A percentile compares a stretch with the other conserved stretches of the same genome.
These are phyloP conservation scores for Botrylloides violaceus DNA, from an alignment of 23 tunicate species.

Conservation along the genomic window DNA sequence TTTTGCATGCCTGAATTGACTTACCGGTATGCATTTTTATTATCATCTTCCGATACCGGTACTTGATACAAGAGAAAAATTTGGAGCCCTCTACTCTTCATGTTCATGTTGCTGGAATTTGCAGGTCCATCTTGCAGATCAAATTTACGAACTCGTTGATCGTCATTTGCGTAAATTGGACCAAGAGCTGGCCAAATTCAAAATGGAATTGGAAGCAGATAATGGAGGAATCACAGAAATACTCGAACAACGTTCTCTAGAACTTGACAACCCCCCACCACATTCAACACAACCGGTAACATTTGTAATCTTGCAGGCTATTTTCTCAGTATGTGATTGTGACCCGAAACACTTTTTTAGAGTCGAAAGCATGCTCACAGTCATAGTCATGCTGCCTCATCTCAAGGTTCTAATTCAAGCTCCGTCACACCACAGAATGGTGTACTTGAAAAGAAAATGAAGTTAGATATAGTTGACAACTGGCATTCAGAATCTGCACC, in stretches of 20 bases:
- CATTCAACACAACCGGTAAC: slow-evolving; percentile 4
- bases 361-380: slow-evolving; percentile 1
- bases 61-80: too few relatives aligned
- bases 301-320: not conserved
- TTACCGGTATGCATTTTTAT: too few relatives aligned
- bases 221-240: slow-evolving; percentile 88
- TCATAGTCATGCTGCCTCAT: not conserved
- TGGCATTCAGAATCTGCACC: slow-evolving; percentile 19
- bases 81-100: too few relatives aligned
- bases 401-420: not conserved
- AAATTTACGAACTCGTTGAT: slow-evolving; percentile 74
- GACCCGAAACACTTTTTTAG: not conserved
- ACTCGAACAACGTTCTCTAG: slow-evolving; percentile 68
- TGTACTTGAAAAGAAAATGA: slow-evolving; percentile 11
- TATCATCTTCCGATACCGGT: too few relatives aligned
- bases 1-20: too few relatives aligned
- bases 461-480: not conserved
- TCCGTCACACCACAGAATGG: slow-evolving; percentile 1
- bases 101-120: too few relatives aligned
- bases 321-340: not conserved
- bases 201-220: slow-evolving; percentile 91
- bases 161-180: slow-evolving; percentile 80
- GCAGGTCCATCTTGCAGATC: slow-evolving; percentile 83
- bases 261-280: slow-evolving; percentile 37
- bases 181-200: slow-evolving; percentile 72